Percentiles rank a stretch among this genome's conserved stretches.
These are phyloP conservation scores for Halocynthia aurantium DNA, from an alignment of 23 tunicate species.

Conservation along the genomic window DNA sequence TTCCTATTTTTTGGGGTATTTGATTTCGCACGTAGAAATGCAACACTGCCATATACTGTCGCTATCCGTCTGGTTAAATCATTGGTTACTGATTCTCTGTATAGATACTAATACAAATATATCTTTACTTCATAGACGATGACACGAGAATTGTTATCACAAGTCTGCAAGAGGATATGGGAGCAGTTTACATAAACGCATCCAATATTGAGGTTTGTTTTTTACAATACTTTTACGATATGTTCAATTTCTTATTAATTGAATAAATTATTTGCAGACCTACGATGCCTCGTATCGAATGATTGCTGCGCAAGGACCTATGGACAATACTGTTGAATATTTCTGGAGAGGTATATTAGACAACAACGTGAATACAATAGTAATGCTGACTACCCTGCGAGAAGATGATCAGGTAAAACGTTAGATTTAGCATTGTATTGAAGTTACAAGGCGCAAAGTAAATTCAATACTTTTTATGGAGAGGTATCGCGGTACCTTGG, in stretches of 20 bases:
- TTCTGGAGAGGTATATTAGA: slow-evolving; percentile 77
- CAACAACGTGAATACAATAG: slow-evolving; percentile 51
- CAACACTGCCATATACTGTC: too few relatives aligned
- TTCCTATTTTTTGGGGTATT: too few relatives aligned
- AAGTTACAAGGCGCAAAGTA: too few relatives aligned
- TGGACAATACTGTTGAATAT: slow-evolving; percentile 44
- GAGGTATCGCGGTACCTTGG: too few relatives aligned
- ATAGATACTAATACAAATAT: neutral
- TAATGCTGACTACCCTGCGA: slow-evolving; percentile 36
- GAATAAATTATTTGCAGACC: slow-evolving; percentile 19
- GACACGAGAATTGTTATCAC: slow-evolving; percentile 43
- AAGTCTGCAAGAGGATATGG: slow-evolving; percentile 39
- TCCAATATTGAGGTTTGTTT: slow-evolving; percentile 39
- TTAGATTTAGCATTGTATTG: too few relatives aligned
- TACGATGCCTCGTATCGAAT: slow-evolving; percentile 37
- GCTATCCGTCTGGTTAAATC: too few relatives aligned
- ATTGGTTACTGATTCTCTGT: too few relatives aligned
- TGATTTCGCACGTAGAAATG: too few relatives aligned
- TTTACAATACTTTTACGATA: neutral
- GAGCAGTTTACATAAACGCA: slow-evolving; percentile 39
- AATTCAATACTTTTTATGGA: too few relatives aligned
- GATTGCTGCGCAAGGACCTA: slow-evolving; percentile 66
- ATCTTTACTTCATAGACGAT: slow-evolving; percentile 37
- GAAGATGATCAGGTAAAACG: slow-evolving; percentile 7
- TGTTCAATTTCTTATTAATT: neutral